phyloP scores from a whole-genome alignment of 2,888 invertebrate genomes.

The Entomobrya proxima region DNA sequence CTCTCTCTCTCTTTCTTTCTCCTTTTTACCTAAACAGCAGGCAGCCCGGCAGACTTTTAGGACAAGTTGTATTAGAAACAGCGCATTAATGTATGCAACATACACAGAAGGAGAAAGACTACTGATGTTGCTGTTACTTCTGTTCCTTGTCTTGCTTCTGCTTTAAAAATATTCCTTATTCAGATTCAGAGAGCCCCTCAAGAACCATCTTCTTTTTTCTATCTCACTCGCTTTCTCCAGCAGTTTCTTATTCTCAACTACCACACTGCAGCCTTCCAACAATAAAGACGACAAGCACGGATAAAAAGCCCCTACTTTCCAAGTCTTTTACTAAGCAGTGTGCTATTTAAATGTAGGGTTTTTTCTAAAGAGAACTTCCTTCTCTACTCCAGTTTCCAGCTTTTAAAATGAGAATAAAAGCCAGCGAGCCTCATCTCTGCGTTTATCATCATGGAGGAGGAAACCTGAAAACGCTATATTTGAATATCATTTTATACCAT shows the following conservation, averaged over 20 bases:
- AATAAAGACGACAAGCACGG: too few species aligned
- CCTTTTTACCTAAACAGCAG: constrained; percentile 16
- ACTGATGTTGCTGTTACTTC: not conserved
- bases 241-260: not conserved
- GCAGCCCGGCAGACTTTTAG: not conserved
- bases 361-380: too few species aligned
- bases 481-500: too few species aligned
- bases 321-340: too few species aligned
- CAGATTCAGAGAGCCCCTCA: not conserved
- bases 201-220: not conserved
- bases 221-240: not conserved
- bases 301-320: too few species aligned
- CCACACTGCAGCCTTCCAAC: too few species aligned
- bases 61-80: constrained; percentile 9
- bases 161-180: constrained; percentile 22
- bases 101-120: not conserved
- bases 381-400: too few species aligned
- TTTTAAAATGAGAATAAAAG: too few species aligned
- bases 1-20: not conserved
- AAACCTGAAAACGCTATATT: too few species aligned
- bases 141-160: not conserved
- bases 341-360: too few species aligned
- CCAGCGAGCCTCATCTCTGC: too few species aligned
- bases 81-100: constrained; percentile 13
- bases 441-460: too few species aligned